These are phyloP conservation scores for Aphaenogaster rudis DNA, from an alignment of 1,140 invertebrate species.

Conservation along the genomic window DNA sequence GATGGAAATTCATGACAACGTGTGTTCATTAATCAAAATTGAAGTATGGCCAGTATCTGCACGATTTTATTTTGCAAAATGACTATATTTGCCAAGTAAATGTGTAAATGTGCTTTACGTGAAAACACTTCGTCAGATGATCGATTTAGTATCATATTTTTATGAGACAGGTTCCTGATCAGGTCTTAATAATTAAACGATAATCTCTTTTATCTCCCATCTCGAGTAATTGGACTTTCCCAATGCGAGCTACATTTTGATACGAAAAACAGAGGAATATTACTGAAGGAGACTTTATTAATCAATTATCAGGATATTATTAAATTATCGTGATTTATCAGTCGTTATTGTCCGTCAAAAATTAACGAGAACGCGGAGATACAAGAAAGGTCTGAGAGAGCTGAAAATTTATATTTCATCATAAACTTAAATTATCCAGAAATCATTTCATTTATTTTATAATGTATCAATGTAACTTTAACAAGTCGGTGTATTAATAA, in stretches of 20 bases:
- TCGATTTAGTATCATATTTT: constrained; percentile 31
- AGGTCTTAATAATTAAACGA: constrained; percentile 11
- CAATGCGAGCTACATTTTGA: not conserved
- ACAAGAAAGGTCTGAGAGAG: not conserved
- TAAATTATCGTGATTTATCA: constrained; percentile 24
- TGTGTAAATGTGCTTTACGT: not conserved
- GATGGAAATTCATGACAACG: constrained; percentile 24
- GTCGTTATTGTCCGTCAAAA: not conserved
- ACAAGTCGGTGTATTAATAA: not conserved
- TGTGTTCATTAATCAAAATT: constrained; percentile 24
- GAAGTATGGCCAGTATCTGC: not conserved
- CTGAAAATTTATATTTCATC: not conserved
- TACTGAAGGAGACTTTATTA: not conserved
- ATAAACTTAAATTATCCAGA: constrained; percentile 4
- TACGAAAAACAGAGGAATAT: not conserved
- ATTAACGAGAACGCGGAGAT: not conserved
- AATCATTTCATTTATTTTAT: not conserved
- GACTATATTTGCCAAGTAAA: not conserved
- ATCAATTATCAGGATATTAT: constrained; percentile 31
- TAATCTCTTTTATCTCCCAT: constrained; percentile 35
- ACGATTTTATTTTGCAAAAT: not conserved
- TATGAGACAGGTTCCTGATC: not conserved
- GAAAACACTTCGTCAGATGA: not conserved
- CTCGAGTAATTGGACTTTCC: constrained; percentile 18
- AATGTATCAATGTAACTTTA: not conserved